phyloP scores from a whole-genome alignment of 2,113 vertebrate genomes.

The Xiphophorus hellerii region DNA sequence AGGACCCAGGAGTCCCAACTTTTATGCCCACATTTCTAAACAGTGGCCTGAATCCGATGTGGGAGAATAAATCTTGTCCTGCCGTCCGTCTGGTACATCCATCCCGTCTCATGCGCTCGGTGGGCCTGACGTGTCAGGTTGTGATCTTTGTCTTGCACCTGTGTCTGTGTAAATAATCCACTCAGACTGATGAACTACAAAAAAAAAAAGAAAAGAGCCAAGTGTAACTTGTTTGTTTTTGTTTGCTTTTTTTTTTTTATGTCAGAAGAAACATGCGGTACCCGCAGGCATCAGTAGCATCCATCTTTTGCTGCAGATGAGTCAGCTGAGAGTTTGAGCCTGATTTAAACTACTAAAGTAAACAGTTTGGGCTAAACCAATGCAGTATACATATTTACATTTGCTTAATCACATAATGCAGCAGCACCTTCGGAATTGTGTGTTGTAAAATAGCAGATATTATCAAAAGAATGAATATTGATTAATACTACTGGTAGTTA shows the following conservation, averaged over 20 bases:
- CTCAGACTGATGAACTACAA: conserved; percentile 37
- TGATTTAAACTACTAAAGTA: conserved; percentile 11
- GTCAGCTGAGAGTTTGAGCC: conserved; percentile 5
- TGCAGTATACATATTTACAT: conserved; percentile 30
- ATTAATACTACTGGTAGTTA: conserved; percentile 22
- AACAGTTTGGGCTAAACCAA: conserved; percentile 29
- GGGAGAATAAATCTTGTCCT: conserved; percentile 49
- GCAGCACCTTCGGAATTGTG: conserved; percentile 35
- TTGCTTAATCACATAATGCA: conserved; percentile 30
- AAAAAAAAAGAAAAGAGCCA: neutral
- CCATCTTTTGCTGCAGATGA: conserved; percentile 19
- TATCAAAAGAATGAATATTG: conserved; percentile 55
- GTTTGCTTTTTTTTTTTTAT: conserved; percentile 32
- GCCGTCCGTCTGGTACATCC: conserved; percentile 31
- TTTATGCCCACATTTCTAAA: conserved; percentile 43
- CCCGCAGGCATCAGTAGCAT: conserved; percentile 22
- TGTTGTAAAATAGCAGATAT: conserved; percentile 44
- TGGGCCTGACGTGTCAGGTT: conserved; percentile 53
- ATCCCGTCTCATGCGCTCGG: conserved; percentile 45
- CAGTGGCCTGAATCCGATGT: conserved; percentile 51
- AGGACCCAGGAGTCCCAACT: conserved; percentile 54
- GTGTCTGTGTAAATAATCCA: conserved; percentile 29
- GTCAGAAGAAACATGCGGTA: conserved; percentile 10
- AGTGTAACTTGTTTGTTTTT: conserved; percentile 33
- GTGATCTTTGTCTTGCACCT: conserved; percentile 42